A percentile compares a stretch with the other conserved stretches of the same genome.
These are phyloP conservation scores for Protula sp. DNA, from an alignment of 2,888 invertebrate genomes.

Conservation along the genomic window DNA sequence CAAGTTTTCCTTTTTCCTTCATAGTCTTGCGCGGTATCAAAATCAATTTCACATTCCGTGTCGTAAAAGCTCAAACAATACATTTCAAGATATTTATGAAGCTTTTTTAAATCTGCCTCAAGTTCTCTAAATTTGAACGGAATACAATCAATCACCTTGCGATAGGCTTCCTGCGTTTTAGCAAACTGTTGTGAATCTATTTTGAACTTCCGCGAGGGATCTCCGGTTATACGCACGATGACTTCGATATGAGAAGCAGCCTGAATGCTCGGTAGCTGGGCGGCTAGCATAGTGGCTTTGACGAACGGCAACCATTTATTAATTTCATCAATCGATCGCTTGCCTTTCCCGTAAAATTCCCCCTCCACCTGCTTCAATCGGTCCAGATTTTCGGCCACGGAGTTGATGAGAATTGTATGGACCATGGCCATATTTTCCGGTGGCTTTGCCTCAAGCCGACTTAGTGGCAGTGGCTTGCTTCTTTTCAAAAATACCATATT, in stretches of 20 bases:
- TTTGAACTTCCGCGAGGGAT: slow-evolving; percentile 3
- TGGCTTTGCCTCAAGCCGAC: neutral
- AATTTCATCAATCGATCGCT: neutral
- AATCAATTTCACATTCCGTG: slow-evolving; percentile 24
- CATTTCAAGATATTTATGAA: slow-evolving; percentile 32
- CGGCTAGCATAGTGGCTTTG: no score
- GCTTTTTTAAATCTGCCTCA: slow-evolving; percentile 26
- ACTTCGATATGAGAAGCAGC: neutral
- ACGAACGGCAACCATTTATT: no score
- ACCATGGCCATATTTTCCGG: neutral
- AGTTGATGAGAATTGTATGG: neutral
- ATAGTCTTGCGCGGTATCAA: slow-evolving; percentile 40
- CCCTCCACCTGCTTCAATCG: neutral
- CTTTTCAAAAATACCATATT: neutral
- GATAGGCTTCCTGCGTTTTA: slow-evolving; percentile 31
- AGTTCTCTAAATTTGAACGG: slow-evolving; percentile 23
- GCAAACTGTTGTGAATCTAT: slow-evolving; percentile 13
- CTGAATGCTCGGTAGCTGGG: no score
- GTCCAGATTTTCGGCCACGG: neutral
- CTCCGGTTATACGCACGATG: neutral
- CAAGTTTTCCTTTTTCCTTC: slow-evolving; percentile 33
- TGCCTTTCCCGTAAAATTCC: neutral
- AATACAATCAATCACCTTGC: slow-evolving; percentile 33
- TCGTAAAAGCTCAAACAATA: slow-evolving; percentile 46
- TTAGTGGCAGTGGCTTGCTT: neutral